Evolutionary conservation across 1,140 invertebrate species (phyloP).

Genomic region (Caenorhabditis briggsae): DNA sequence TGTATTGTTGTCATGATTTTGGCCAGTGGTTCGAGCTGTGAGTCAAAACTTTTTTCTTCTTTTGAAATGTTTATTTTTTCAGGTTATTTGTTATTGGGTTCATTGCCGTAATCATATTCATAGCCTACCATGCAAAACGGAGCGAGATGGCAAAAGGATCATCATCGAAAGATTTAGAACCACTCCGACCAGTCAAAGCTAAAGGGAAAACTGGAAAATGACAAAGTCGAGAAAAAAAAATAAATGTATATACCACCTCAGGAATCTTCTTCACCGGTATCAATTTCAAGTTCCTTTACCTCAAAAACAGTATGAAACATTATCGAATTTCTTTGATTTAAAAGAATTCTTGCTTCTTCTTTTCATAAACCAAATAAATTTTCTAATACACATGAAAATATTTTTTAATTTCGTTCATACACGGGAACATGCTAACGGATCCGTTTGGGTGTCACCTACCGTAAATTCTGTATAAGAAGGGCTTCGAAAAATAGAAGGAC

Average conservation of each 20-base stretch:
- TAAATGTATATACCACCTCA: neutral
- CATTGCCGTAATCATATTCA: neutral
- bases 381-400: too few species aligned
- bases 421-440: too few species aligned
- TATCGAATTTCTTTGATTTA: too few species aligned
- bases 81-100: conserved; percentile 15
- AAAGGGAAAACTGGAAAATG: neutral
- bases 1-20: conserved; percentile 44
- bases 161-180: neutral
- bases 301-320: too few species aligned
- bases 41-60: neutral
- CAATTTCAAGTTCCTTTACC: too few species aligned
- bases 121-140: conserved; percentile 10
- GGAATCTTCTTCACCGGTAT: neutral
- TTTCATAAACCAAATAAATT: too few species aligned
- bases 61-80: neutral
- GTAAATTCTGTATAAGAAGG: too few species aligned
- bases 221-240: neutral
- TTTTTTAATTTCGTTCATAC: too few species aligned
- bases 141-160: neutral
- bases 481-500: too few species aligned
- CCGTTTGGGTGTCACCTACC: too few species aligned
- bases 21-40: conserved; percentile 20
- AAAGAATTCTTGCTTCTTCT: too few species aligned
- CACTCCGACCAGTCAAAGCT: neutral